Base-by-base conservation (phyloP, 2,888 invertebrate species). In the Chrysolina haemoptera region DNA sequence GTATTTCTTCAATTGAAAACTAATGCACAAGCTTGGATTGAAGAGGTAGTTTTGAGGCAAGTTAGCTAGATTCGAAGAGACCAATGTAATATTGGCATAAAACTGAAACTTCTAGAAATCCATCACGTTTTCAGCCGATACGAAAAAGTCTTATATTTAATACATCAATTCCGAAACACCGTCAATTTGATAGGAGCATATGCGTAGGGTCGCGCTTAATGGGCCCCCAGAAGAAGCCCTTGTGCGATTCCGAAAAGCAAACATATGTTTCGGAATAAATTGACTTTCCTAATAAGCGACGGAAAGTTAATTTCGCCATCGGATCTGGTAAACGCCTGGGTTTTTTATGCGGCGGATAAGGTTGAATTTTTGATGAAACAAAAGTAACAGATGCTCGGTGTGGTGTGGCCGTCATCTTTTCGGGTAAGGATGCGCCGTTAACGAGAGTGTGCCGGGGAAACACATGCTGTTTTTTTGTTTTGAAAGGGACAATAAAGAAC, bases 241-340 rank as follows among this genome's bases (percentile, higher is more conserved):
- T 69, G 74, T 74, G 78, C 79, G 70, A 80, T 78, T 76, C 73
- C 75, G 70, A 68, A 66, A 73, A 68, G 67, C 71, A 65, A 77
- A 79, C 81, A 81, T 81, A 81, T 81, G 81, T 74, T 68, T 68
- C 50, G 70, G 74, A 80, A 78, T 77, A 80, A 81, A 81, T 81
- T 78, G 78, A 79, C 80, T 81, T 76, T 78, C 71, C 81, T 80
- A 81, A 80, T 79, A 81, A 80, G 79, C 80, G 53, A 69, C 73
- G 78, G 71, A 76, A 80, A 79, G 79, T 79, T 80, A 80, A 81
- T 81, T 81, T 79, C 71, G 80, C 79, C 73, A 72, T 72, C 71
- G 62, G 69, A 76, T 77, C 75, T 78, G 78, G 76, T 74, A 64
- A 53, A 55, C 50, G 71, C 74, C 70, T 75, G 62, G 68, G 68